Percentiles rank a stretch among this genome's conserved stretches.
These are phyloP conservation scores for Sander vitreus DNA, from an alignment of 2,113 vertebrate genomes.

Conservation along the genomic window DNA sequence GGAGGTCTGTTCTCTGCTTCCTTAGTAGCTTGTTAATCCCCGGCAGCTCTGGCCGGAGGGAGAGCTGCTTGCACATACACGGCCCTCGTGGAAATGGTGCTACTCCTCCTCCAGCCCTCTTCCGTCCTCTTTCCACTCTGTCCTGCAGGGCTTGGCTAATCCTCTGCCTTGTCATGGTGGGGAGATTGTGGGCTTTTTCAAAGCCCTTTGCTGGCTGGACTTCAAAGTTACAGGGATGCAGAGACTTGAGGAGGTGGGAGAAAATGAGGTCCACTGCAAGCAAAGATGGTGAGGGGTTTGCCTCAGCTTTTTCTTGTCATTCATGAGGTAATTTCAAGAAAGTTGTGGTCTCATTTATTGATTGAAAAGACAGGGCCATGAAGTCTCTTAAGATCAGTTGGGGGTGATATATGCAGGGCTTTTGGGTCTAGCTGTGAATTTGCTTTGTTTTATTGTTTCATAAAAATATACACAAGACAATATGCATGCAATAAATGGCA, in stretches of 20 bases:
- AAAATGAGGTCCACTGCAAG: slow-evolving; percentile 64
- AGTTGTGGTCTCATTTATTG: slow-evolving; percentile 12
- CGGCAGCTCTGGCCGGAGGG: slow-evolving; percentile 61
- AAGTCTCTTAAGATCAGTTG: slow-evolving; percentile 2
- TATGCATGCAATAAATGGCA: not conserved
- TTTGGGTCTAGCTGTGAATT: slow-evolving; percentile 2
- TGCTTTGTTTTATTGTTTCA: not conserved
- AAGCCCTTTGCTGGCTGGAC: slow-evolving; percentile 76
- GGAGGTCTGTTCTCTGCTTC: slow-evolving; percentile 68
- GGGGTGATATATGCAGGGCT: slow-evolving; percentile 13
- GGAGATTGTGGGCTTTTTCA: slow-evolving; percentile 75
- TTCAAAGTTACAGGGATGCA: slow-evolving; percentile 80
- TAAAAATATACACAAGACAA: not conserved
- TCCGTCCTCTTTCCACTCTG: slow-evolving; percentile 55
- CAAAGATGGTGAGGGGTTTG: slow-evolving; percentile 43
- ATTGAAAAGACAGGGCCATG: not conserved
- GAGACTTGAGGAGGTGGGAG: slow-evolving; percentile 64
- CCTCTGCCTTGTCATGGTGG: slow-evolving; percentile 73
- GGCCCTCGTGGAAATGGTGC: slow-evolving; percentile 60
- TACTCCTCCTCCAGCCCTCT: slow-evolving; percentile 55
- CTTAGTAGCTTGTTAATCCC: slow-evolving; percentile 79
- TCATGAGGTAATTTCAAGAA: slow-evolving; percentile 23
- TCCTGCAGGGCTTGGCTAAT: slow-evolving; percentile 79
- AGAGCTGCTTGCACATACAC: slow-evolving; percentile 52
- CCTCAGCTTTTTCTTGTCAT: slow-evolving; percentile 45